Conservation (phyloP, 2,888 invertebrate genomes). For the Thymelicus sylvestris region DNA sequence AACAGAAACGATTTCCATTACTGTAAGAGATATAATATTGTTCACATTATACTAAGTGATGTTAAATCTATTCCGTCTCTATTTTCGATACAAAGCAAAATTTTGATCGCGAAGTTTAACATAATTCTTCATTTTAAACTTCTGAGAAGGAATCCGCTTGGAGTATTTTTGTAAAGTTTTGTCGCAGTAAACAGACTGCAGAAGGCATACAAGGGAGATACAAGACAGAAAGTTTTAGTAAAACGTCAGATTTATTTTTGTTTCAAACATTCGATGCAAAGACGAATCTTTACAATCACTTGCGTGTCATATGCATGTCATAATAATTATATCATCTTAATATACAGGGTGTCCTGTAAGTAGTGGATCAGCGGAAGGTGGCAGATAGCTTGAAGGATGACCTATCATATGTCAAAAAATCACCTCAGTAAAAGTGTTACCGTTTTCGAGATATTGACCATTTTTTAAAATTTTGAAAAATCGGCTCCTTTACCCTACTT, state of each 20-base stretch:
- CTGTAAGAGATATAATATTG: neutral
- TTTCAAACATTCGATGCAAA: neutral
- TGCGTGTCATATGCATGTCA: too few species aligned
- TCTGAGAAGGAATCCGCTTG: slow-evolving; percentile 1
- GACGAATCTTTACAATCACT: too few species aligned
- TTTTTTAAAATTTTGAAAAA: too few species aligned
- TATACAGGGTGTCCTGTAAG: too few species aligned
- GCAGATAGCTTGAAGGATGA: too few species aligned
- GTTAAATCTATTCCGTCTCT: neutral
- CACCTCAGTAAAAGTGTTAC: too few species aligned
- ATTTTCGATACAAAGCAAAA: slow-evolving; percentile 5
- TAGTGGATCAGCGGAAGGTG: too few species aligned
- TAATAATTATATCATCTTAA: too few species aligned
- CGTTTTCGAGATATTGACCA: too few species aligned
- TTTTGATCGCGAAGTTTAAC: slow-evolving; percentile 19
- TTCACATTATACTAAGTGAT: neutral
- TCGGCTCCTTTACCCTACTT: too few species aligned
- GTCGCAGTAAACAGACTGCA: neutral
- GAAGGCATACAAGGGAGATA: neutral
- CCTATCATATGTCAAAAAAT: too few species aligned
- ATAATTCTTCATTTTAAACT: slow-evolving; percentile 25
- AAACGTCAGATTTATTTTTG: neutral
- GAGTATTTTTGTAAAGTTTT: neutral
- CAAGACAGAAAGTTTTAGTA: neutral
- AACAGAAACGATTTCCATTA: neutral